Conservation (phyloP, 1,140 invertebrate genomes). For the Lerema accius region DNA sequence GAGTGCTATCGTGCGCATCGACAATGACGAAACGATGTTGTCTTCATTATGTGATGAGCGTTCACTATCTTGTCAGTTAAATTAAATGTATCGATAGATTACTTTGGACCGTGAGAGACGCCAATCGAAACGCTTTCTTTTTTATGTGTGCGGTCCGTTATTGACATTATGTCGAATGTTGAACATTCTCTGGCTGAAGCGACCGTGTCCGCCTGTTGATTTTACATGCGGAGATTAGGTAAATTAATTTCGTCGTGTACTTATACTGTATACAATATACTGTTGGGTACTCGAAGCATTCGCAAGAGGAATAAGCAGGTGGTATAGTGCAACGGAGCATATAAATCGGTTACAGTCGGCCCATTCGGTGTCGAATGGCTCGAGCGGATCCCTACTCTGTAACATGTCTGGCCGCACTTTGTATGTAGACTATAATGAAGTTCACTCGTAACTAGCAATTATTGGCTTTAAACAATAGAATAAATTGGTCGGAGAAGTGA, state of each 20-base stretch:
- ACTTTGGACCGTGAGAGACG: conserved; percentile 76
- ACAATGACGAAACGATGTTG: conserved; percentile 82
- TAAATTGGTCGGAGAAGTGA: no score
- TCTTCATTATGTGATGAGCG: conserved; percentile 82
- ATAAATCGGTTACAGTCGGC: conserved; percentile 67
- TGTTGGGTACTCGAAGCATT: conserved; percentile 24
- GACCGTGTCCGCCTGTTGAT: conserved; percentile 17
- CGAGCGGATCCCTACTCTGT: conserved; percentile 54
- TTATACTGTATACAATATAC: background rate
- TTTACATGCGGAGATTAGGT: conserved; percentile 8
- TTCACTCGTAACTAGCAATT: background rate
- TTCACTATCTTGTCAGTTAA: conserved; percentile 81
- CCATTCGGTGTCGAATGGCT: conserved; percentile 65
- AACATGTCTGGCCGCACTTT: conserved; percentile 6
- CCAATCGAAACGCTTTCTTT: conserved; percentile 67
- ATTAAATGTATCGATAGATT: conserved; percentile 82
- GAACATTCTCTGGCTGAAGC: conserved; percentile 35
- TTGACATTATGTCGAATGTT: conserved; percentile 47
- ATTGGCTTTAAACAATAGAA: background rate
- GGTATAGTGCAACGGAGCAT: conserved; percentile 49
- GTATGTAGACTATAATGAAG: background rate
- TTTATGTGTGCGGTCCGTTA: conserved; percentile 61
- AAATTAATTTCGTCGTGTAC: conserved; percentile 16
- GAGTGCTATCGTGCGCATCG: conserved; percentile 81
- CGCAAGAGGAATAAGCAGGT: conserved; percentile 44